Evolutionary conservation across 2,797 vertebrate species (phyloP).

Genomic region (Acridotheres tristis): DNA sequence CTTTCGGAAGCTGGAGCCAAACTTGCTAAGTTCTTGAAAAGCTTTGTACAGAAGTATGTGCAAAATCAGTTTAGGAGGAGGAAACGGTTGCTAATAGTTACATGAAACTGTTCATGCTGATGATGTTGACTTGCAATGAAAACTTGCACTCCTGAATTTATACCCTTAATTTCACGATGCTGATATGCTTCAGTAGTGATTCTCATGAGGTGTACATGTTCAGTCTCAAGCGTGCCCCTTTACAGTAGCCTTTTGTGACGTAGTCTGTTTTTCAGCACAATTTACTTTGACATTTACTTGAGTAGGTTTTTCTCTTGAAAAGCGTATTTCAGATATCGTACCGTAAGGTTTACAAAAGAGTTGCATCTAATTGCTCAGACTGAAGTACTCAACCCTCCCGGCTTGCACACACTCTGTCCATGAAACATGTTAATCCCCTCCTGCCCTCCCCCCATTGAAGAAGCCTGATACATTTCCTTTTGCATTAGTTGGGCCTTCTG

Average conservation of each 20-base stretch:
- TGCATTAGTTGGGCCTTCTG: constrained; percentile 59
- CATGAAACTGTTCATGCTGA: background rate
- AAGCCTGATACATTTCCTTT: constrained; percentile 40
- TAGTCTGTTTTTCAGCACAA: background rate
- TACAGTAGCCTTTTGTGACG: background rate
- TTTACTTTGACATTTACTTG: background rate
- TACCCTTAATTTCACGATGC: background rate
- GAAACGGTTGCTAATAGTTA: background rate
- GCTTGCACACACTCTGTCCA: background rate
- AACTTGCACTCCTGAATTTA: background rate
- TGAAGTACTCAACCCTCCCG: background rate
- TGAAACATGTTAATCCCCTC: constrained; percentile 44
- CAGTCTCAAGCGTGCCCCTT: background rate
- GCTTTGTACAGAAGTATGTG: background rate
- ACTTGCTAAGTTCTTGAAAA: background rate
- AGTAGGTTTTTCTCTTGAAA: background rate
- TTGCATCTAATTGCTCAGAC: background rate
- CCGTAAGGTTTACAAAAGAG: background rate
- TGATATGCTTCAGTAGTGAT: background rate
- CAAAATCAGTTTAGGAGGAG: background rate
- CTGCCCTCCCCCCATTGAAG: constrained; percentile 20
- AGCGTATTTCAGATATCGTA: background rate
- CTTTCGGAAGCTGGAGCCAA: background rate
- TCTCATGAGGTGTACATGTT: background rate
- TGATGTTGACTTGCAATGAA: background rate